phyloP scores from a whole-genome alignment of 2,888 invertebrate genomes.

The Tupiocoris notatus region DNA sequence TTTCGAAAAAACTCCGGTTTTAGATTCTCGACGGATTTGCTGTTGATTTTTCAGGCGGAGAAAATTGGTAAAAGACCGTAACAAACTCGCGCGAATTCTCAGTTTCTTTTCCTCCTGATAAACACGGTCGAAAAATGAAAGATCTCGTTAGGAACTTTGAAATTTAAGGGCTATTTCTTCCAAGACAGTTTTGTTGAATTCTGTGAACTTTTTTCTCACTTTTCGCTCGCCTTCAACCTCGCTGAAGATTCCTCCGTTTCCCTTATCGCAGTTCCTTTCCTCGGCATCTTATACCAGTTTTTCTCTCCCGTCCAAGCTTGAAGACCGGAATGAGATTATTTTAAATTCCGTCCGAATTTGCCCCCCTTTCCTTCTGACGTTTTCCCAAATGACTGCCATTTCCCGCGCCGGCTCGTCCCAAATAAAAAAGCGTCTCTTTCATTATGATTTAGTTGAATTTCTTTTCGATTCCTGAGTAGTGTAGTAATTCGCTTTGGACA shows the following conservation, averaged over 20 bases:
- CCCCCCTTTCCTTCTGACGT: neutral
- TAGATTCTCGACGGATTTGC: neutral
- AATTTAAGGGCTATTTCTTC: constrained; percentile 13
- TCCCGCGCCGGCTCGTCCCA: neutral
- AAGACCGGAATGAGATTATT: neutral
- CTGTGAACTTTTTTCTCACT: neutral
- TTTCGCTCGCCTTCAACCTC: neutral
- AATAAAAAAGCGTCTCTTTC: neutral
- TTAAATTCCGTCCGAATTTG: neutral
- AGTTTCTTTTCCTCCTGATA: neutral
- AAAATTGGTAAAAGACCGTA: neutral
- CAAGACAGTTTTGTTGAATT: constrained; percentile 5
- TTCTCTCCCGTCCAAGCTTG: neutral
- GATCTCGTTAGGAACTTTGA: constrained; percentile 9
- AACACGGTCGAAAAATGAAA: constrained; percentile 1
- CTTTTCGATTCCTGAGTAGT: neutral
- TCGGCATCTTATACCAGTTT: neutral
- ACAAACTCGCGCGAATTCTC: neutral
- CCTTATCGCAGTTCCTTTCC: neutral
- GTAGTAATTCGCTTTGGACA: neutral
- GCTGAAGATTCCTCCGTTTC: neutral
- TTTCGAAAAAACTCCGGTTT: too few relatives aligned
- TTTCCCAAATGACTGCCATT: neutral
- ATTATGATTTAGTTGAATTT: neutral
- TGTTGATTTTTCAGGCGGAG: neutral